A percentile compares a stretch with the other conserved stretches of the same genome.
Conservation (phyloP, 2,113 vertebrate species). For the Prunella fulvescens region DNA sequence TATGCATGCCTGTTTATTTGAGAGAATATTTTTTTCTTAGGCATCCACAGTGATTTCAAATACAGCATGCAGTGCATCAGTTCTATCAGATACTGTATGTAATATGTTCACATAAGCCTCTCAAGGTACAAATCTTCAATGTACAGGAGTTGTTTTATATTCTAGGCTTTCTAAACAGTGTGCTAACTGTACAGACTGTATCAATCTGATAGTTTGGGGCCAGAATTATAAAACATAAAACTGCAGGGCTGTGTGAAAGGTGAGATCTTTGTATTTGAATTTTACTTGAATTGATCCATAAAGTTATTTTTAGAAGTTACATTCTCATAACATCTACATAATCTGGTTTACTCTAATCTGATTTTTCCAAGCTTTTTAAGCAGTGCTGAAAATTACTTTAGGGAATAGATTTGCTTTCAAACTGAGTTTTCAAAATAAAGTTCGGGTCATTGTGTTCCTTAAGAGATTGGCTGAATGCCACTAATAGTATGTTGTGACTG, state of each 20-base stretch:
- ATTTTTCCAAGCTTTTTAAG: conserved; percentile 68
- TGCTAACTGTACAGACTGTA: background rate
- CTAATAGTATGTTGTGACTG: conserved; percentile 50
- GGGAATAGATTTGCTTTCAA: conserved; percentile 72
- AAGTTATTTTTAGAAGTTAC: conserved; percentile 69
- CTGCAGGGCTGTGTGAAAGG: conserved; percentile 17
- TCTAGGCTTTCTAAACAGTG: background rate
- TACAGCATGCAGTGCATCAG: background rate
- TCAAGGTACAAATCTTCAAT: conserved; percentile 22
- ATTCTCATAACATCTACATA: conserved; percentile 70
- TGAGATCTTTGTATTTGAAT: conserved; percentile 54
- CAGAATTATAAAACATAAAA: background rate
- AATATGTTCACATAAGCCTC: conserved; percentile 13
- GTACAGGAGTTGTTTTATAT: background rate
- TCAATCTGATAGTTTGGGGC: conserved; percentile 24
- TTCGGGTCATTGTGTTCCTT: conserved; percentile 59
- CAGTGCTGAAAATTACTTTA: conserved; percentile 69
- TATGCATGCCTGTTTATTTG: background rate
- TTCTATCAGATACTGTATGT: background rate
- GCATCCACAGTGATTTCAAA: background rate
- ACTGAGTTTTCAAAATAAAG: conserved; percentile 70
- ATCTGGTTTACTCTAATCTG: conserved; percentile 69
- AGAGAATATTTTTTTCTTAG: background rate
- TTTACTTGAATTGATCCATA: conserved; percentile 63
- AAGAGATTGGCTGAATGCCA: conserved; percentile 61